A percentile compares a stretch with the other conserved stretches of the same genome.
These are phyloP conservation scores for Notothenia coriiceps DNA, from an alignment of 2,113 vertebrate species.

Conservation along the genomic window DNA sequence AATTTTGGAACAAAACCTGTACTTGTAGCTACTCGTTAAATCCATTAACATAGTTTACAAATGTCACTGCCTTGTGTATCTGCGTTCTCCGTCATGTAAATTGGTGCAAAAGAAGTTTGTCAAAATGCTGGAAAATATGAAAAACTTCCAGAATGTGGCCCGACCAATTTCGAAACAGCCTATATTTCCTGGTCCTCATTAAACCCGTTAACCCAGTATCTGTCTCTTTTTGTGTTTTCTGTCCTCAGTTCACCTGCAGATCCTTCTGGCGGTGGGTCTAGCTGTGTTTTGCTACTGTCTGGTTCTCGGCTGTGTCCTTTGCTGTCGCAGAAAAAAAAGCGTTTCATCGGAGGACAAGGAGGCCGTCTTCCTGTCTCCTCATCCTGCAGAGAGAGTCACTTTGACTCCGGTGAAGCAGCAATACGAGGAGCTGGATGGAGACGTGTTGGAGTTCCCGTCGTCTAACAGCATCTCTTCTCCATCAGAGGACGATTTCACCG, in stretches of 20 bases:
- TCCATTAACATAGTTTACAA: no score
- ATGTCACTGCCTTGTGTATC: no score
- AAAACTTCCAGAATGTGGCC: no score
- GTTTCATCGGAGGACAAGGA: conserved; percentile 67
- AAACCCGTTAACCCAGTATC: neutral
- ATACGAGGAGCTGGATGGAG: conserved; percentile 77
- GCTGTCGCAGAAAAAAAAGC: conserved; percentile 73
- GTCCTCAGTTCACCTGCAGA: conserved; percentile 82
- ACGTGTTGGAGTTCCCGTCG: conserved; percentile 75
- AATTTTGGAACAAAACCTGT: no score
- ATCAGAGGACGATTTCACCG: conserved; percentile 73
- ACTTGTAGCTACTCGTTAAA: no score
- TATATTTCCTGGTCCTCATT: no score
- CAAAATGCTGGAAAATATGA: no score
- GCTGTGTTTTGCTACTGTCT: conserved; percentile 85
- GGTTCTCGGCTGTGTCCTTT: conserved; percentile 84
- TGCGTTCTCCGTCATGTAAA: no score
- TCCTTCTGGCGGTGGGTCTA: conserved; percentile 81
- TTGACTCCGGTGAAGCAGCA: conserved; percentile 79
- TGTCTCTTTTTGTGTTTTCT: conserved; percentile 26
- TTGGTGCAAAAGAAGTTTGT: no score
- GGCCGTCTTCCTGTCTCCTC: conserved; percentile 51
- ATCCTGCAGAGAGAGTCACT: conserved; percentile 52
- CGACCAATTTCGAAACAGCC: no score
- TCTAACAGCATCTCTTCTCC: conserved; percentile 68